phyloP scores from a whole-genome alignment of 2,888 invertebrate genomes.

The Aromia moschata region DNA sequence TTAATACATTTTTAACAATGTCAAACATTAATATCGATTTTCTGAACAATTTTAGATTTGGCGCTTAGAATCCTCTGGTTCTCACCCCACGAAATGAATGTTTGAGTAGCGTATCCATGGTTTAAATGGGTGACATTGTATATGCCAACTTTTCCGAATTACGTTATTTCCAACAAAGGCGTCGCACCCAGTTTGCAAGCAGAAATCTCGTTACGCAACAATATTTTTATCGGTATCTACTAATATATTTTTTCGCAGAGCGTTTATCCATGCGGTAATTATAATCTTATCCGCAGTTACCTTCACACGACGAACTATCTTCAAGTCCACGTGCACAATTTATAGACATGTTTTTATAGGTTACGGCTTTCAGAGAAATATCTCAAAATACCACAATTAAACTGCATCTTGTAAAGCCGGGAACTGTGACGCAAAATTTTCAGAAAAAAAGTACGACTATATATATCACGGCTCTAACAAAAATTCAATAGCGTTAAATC shows the following conservation, averaged over 20 bases:
- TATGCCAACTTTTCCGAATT: not conserved
- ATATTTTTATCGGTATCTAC: conserved; percentile 10
- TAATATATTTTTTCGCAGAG: conserved; percentile 7
- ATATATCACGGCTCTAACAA: conserved; percentile 12
- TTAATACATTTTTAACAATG: no score
- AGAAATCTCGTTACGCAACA: conserved; percentile 9
- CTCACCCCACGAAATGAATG: no score
- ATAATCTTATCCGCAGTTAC: conserved; percentile 20
- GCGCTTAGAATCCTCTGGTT: no score
- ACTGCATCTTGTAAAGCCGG: conserved; percentile 4
- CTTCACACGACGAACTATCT: conserved; percentile 17
- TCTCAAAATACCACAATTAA: conserved; percentile 26
- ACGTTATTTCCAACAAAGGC: not conserved
- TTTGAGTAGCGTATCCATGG: no score
- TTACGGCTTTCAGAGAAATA: conserved; percentile 26
- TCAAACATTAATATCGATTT: no score
- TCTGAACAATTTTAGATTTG: no score
- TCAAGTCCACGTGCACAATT: conserved; percentile 27
- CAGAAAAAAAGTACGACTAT: conserved; percentile 14
- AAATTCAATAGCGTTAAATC: conserved; percentile 16
- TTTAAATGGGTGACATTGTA: not conserved
- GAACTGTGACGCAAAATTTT: conserved; percentile 13
- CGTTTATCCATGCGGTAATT: not conserved
- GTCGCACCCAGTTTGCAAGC: not conserved
- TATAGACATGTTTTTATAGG: conserved; percentile 26